Evolutionary conservation across 2,888 invertebrate species (phyloP).

Genomic region (Eupeodes luniger): DNA sequence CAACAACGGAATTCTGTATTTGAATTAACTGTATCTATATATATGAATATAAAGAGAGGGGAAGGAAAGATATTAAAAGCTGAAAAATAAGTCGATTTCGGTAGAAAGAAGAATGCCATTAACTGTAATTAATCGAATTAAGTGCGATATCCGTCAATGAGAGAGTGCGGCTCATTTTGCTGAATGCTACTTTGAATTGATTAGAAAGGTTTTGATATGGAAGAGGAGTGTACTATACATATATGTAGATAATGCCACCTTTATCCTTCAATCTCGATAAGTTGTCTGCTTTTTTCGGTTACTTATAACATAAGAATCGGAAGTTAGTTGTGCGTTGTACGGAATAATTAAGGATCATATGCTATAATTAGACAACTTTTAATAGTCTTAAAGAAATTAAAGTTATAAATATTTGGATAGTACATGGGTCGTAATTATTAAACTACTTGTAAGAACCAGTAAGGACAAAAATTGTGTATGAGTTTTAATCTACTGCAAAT

Average conservation of each 20-base stretch:
- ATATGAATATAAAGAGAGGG: no score
- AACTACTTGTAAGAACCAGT: no score
- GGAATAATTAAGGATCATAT: no score
- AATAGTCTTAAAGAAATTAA: no score
- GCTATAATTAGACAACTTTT: no score
- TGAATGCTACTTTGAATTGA: conserved; percentile 50
- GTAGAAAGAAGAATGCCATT: conserved; percentile 41
- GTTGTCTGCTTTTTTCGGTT: neutral
- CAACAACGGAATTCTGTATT: conserved; percentile 39
- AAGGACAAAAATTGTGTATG: no score
- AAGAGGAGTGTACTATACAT: neutral
- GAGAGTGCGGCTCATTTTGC: conserved; percentile 3
- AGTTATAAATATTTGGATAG: no score
- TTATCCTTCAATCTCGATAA: neutral
- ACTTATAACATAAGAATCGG: neutral
- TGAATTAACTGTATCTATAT: conserved; percentile 3
- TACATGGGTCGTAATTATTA: no score
- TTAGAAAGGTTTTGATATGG: conserved; percentile 15
- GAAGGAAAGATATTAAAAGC: conserved; percentile 56
- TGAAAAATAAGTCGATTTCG: conserved; percentile 64
- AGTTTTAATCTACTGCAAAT: no score
- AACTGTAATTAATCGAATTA: conserved; percentile 69
- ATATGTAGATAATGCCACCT: neutral
- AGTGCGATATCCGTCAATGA: conserved; percentile 48
- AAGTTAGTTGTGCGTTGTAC: neutral